phyloP scores from a whole-genome alignment of 2,888 invertebrate genomes.

The Tenodera sinensis region DNA sequence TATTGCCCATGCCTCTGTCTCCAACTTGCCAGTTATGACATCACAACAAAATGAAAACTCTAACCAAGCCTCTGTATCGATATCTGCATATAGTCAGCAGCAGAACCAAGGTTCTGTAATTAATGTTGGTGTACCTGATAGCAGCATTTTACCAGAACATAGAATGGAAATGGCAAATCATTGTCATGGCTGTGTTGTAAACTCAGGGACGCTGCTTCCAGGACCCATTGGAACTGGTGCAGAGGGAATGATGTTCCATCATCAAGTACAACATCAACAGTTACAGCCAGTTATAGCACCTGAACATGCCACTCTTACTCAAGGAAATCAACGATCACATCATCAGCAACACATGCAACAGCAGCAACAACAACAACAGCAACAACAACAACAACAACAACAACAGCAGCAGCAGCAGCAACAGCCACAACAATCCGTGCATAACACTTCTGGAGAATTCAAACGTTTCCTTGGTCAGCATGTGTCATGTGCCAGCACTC shows the following conservation, averaged over 20 bases:
- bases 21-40: not conserved
- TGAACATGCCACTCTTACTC: conserved; percentile 32
- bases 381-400: conserved; percentile 30
- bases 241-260: not conserved
- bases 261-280: conserved; percentile 48
- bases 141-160: conserved; percentile 12
- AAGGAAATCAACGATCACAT: conserved; percentile 26
- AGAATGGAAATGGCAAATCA: conserved; percentile 8
- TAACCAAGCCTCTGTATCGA: not conserved
- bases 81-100: not conserved
- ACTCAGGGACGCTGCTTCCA: not conserved
- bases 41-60: not conserved
- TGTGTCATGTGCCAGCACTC: not conserved
- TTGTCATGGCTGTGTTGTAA: conserved; percentile 20
- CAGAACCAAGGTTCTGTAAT: conserved; percentile 6
- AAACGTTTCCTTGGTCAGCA: not conserved
- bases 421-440: conserved; percentile 28
- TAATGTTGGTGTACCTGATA: conserved; percentile 6
- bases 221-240: not conserved
- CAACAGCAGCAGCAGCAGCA: conserved; percentile 33
- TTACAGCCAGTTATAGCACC: conserved; percentile 49
- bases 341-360: conserved; percentile 33
- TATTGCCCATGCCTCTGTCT: not conserved
- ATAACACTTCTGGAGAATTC: conserved; percentile 28
- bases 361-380: no score